These are phyloP conservation scores for Dipus sagitta DNA, from an alignment of 2,797 vertebrate species.

Conservation along the genomic window DNA sequence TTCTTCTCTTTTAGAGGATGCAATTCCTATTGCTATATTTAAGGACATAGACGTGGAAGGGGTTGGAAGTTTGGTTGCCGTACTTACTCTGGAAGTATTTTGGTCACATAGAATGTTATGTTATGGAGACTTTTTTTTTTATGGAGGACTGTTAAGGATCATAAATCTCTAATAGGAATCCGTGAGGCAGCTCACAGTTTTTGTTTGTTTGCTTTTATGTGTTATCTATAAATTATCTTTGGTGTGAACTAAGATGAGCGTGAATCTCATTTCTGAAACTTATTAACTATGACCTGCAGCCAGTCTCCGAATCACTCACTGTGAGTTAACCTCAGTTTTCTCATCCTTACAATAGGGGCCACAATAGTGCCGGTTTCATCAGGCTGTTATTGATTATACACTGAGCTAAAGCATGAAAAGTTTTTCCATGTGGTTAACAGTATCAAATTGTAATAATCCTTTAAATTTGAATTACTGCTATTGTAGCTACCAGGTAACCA, in stretches of 20 bases:
- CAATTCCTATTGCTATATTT: conserved; percentile 62
- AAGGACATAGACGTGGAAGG: background rate
- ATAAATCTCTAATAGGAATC: conserved; percentile 56
- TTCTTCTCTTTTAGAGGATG: conserved; percentile 66
- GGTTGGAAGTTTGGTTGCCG: conserved; percentile 28
- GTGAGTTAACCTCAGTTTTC: background rate
- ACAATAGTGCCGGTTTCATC: background rate
- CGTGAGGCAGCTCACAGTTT: conserved; percentile 44
- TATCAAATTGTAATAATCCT: background rate
- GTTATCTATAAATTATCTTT: conserved; percentile 5
- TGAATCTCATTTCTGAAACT: conserved; percentile 20
- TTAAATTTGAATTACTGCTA: background rate
- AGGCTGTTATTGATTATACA: background rate
- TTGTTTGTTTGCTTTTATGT: conserved; percentile 14
- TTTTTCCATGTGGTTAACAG: background rate
- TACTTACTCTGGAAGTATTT: conserved; percentile 62
- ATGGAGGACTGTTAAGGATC: conserved; percentile 8
- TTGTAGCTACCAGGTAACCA: background rate
- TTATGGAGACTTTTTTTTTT: conserved; percentile 37
- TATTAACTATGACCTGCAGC: conserved; percentile 20
- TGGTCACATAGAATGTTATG: conserved; percentile 51
- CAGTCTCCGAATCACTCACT: background rate
- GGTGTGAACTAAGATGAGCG: background rate
- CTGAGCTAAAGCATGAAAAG: background rate
- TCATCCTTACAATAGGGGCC: background rate